Evolutionary conservation across 2,888 invertebrate genomes (phyloP), one percentile per base, ranked within the genome.

Genomic region (Unio pictorum): DNA sequence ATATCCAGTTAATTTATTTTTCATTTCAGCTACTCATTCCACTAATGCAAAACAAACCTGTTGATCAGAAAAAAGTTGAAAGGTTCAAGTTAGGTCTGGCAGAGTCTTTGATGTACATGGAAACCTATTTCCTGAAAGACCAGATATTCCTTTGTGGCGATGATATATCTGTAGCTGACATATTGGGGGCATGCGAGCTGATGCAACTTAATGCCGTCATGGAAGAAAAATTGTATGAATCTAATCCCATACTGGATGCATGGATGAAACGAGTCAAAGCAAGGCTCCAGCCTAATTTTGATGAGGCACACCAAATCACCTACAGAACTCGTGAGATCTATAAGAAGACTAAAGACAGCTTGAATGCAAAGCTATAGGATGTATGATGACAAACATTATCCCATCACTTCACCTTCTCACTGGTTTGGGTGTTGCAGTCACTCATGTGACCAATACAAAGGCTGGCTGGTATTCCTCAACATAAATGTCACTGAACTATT

Each of bases 91-190:
- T 74, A 28, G 73, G 72, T 15, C 71, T 82, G 11, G 66, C 67
- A 8, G 70, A 75, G 55, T 72, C 79, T 15, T 76, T 85, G 2
- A 60, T 69, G 15, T 75, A 79, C 26, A 70, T 89, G 7, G 88
- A 87, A 58, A 73, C 68, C 11, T 81, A 84, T 62, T 89, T 84
- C 72, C 81, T 89, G 23, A 82, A 80, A 45, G 82, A 84, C 30
- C 68, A 74, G 55, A 76, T 81, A 6, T 89, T 80, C 70, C 71
- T 89, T 8, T 77, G 78, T 67, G 86, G 87, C 2, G 71, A 84
- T 28, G 82, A 85, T 23, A 78, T 89, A 26, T 84, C 87, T 3
- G 79, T 88, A 2, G 88, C 87, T n/a, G 89, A 89, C 70, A 68
- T 89, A 4, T 74, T 88, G 8, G 85, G 82, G 7, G 83, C 81